A percentile compares a stretch with the other conserved stretches of the same genome.
Conservation (phyloP, 1,140 invertebrate genomes). For the Euura saliciscinereae region DNA sequence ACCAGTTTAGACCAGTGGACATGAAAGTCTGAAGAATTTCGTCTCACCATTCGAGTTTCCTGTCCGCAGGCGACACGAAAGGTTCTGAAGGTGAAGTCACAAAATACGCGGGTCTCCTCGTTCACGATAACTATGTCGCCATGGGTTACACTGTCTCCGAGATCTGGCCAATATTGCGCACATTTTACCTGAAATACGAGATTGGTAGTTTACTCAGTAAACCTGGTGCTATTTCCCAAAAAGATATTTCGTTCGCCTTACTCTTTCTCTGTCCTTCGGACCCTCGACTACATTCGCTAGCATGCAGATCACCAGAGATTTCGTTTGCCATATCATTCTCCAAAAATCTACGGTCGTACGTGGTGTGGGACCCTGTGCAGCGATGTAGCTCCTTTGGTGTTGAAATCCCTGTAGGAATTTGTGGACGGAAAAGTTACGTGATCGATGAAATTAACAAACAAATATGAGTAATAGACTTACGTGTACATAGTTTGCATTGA, state of each 20-base stretch:
- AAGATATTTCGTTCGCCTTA: not conserved
- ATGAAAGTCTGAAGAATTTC: not conserved
- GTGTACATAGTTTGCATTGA: conserved; percentile 94
- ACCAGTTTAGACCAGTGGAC: no score
- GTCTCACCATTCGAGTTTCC: conserved; percentile 65
- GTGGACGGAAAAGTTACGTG: no score
- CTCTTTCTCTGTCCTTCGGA: conserved; percentile 58
- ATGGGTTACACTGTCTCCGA: conserved; percentile 86
- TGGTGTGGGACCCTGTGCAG: conserved; percentile 92
- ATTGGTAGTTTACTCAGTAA: not conserved
- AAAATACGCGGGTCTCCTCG: conserved; percentile 89
- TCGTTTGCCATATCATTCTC: conserved; percentile 97
- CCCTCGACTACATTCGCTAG: conserved; percentile 92
- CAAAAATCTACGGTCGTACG: conserved; percentile 96
- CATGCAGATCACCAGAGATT: conserved; percentile 91
- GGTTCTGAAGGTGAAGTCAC: conserved; percentile 94
- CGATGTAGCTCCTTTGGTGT: conserved; percentile 91
- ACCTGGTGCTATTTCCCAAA: no score
- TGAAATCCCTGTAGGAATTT: conserved; percentile 84
- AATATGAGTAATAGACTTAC: conserved; percentile 52
- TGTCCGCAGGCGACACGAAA: conserved; percentile 77
- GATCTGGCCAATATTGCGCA: conserved; percentile 94
- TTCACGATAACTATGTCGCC: conserved; percentile 88
- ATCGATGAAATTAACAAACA: no score
- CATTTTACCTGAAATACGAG: conserved; percentile 81